phyloP scores from a whole-genome alignment of 2,113 vertebrate species.

The Odobenus rosmarus region DNA sequence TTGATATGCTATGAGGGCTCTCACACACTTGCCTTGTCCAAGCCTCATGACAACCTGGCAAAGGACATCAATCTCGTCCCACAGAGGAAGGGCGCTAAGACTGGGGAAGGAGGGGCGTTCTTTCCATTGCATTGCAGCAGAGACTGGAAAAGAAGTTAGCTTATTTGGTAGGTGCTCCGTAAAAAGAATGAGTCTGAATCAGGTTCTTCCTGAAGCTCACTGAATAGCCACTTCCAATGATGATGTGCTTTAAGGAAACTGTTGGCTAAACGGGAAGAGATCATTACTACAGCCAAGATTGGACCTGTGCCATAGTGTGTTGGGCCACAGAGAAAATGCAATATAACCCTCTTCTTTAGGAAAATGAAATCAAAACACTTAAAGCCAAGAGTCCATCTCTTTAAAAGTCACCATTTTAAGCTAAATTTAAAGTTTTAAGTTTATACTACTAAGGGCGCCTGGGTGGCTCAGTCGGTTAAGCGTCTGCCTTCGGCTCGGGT shows the following conservation, averaged over 20 bases:
- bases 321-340: conserved; percentile 47
- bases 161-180: background rate
- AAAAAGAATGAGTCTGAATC: conserved; percentile 51
- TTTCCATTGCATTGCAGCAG: background rate
- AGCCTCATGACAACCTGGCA: background rate
- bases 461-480: background rate
- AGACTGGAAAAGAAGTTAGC: background rate
- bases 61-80: background rate
- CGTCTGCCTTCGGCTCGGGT: background rate
- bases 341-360: background rate
- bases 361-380: background rate
- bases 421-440: conserved; percentile 26
- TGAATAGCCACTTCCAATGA: conserved; percentile 69
- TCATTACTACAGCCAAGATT: conserved; percentile 49
- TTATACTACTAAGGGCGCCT: background rate
- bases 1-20: background rate
- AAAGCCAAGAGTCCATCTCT: background rate
- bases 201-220: conserved; percentile 65
- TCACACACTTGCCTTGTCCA: background rate
- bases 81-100: background rate
- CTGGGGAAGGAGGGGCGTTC: background rate
- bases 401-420: conserved; percentile 26
- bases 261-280: conserved; percentile 57
- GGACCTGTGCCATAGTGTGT: conserved; percentile 47
- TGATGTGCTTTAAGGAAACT: conserved; percentile 60